Evolutionary conservation across 2,888 invertebrate species (phyloP), one percentile per base, ranked within the genome.

Genomic region (Drosophila imparisetae): DNA sequence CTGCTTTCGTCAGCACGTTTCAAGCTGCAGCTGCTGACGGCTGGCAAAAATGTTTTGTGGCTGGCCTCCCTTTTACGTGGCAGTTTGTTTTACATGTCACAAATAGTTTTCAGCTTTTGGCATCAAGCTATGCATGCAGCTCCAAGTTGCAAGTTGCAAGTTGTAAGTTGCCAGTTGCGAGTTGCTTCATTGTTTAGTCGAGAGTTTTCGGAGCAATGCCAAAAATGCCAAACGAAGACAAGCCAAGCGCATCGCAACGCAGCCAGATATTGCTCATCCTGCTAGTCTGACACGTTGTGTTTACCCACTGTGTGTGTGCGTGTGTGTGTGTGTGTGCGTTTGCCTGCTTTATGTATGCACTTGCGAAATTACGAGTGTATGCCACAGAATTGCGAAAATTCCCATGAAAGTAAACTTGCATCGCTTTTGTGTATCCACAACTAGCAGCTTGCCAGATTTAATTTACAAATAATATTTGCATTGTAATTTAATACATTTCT

Each of bases 21-120:
- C 29, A 63, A 48, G 30, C 45, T 67, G 32, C 27, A 0, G 15
- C 30, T 68, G 29, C 18, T 21, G 52, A 4, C 58, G 49, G 8
- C 18, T 60, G 34, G 13, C 55, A 55, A 36, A 24, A 38, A 15
- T 29, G 21, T 62, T 54, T 45, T 59, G 36, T 40, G 38, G 61
- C 42, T 54, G 38, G 42, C 34, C 42, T 34, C 30, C 34, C 38
- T 61, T 54, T 55, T 48, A 21, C 36, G 38, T 59, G 42, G 32
- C 57, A 60, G 66, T 67, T 65, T 71, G 61, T 66, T 74, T 71
- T 86, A 68, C 84, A 71, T 81, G 68, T 75, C 72, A 57, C 73
- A 83, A 85, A 87, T 87, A 82, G 73, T 68, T 82, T 59, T 36
- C 50, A 65, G 64, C 67, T 72, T 72, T 77, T 60, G 75, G 55